Conservation (phyloP, 2,797 vertebrate genomes). For the Neomorphus geoffroyi region DNA sequence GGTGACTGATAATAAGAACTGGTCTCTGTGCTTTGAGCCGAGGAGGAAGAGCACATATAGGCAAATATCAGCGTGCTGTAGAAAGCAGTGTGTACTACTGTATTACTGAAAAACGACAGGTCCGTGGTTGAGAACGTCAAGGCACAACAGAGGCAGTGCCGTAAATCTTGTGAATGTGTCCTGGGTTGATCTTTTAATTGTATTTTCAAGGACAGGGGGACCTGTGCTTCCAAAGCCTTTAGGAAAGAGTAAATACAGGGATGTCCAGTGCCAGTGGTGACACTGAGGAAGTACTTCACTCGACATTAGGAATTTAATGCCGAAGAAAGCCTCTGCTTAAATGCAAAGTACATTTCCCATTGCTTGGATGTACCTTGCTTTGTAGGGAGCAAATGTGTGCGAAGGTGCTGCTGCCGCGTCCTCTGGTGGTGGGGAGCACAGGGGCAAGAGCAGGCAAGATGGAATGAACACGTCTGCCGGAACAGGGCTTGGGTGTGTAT, state of each 20-base stretch:
- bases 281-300: neutral
- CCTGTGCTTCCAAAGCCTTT: neutral
- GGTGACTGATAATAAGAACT: neutral
- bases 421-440: neutral
- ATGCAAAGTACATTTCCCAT: neutral
- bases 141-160: neutral
- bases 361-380: neutral
- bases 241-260: neutral
- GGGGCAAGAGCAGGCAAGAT: neutral
- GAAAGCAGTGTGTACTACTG: neutral
- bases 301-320: accelerated
- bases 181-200: neutral
- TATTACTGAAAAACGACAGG: neutral
- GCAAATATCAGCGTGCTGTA: neutral
- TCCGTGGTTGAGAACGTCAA: neutral
- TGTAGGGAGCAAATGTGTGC: neutral
- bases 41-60: neutral
- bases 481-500: neutral
- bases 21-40: neutral
- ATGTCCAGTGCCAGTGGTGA: neutral
- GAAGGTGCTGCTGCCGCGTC: neutral
- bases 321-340: neutral
- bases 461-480: neutral
- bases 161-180: neutral
- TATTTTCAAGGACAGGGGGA: neutral